phyloP scores from a whole-genome alignment of 30 jellyfish, hydroid and myxozoan species.

The Catostylus mosaicus region DNA sequence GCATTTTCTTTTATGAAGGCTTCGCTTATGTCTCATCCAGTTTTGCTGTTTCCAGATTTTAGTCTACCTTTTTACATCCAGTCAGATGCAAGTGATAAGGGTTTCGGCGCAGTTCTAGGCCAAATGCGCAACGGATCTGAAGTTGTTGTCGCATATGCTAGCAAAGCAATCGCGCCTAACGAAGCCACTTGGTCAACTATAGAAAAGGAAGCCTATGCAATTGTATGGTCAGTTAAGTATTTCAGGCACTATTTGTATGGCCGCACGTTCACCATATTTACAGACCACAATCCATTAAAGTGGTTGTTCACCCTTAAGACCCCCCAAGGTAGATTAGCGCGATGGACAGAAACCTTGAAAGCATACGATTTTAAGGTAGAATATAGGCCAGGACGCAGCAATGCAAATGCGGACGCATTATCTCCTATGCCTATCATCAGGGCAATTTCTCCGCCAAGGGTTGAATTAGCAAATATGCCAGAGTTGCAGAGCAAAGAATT shows the following conservation, averaged over 20 bases:
- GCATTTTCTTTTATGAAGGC: slow-evolving; percentile 59
- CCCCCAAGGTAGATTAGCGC: slow-evolving; percentile 50
- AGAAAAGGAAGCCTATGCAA: slow-evolving; percentile 68
- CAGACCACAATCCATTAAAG: slow-evolving; percentile 71
- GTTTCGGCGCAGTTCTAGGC: slow-evolving; percentile 55
- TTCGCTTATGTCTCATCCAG: slow-evolving; percentile 50
- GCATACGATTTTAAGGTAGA: slow-evolving; percentile 61
- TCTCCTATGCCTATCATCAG: slow-evolving; percentile 58
- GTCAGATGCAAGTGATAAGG: slow-evolving; percentile 57
- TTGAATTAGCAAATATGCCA: slow-evolving; percentile 44
- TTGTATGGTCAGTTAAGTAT: slow-evolving; percentile 49
- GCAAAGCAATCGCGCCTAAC: slow-evolving; percentile 2
- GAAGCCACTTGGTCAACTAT: slow-evolving; percentile 36
- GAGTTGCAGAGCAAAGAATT: slow-evolving; percentile 50
- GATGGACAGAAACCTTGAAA: slow-evolving; percentile 61
- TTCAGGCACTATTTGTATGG: slow-evolving; percentile 57
- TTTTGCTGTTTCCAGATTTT: slow-evolving; percentile 48
- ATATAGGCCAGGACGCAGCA: slow-evolving; percentile 62
- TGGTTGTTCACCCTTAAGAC: slow-evolving; percentile 42
- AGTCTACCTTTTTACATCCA: slow-evolving; percentile 45
- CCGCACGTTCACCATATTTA: slow-evolving; percentile 50
- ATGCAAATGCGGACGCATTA: slow-evolving; percentile 70
- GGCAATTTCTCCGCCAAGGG: slow-evolving; percentile 36
- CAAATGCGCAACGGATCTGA: slow-evolving; percentile 48
- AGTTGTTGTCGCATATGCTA: slow-evolving; percentile 57